Evolutionary conservation across 2,888 invertebrate genomes (phyloP), one percentile per base, ranked within the genome.

Genomic region (Chloromyia formosa): DNA sequence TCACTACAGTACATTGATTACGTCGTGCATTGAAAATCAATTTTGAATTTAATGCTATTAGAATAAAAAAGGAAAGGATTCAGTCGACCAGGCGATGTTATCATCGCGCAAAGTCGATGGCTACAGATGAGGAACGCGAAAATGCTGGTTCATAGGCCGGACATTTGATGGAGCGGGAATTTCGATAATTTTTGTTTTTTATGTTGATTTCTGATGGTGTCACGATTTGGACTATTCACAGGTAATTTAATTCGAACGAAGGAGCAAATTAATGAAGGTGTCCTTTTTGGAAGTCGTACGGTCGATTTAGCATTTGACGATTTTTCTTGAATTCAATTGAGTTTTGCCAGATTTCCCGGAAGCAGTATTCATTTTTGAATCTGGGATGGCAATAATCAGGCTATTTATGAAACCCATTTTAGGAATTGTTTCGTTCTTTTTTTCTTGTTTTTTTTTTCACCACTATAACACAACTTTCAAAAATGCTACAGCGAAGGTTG

Each of bases 1-100:
- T n/a, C 27, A 35, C 27, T 71, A 58, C 58, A 56, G 35, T 18
- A 22, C 56, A 71, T 71, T 71, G 71, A 71, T 71, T 71, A 40
- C 58, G 66, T 49, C 23, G 71, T 56, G 40, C 58, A 71, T 71
- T 58, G 71, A 71, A 58, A 71, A 71, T 71, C 71, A 71, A 71
- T 71, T 71, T 71, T 27, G 23, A 58, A 42, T 71, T 71, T 71
- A 66, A 66, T 66, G 45, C 66, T 49, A 66, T 66, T 66, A 66
- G 45, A 66, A 66, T 23, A 66, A 45, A 66, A 66, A 40, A 66
- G 45, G 66, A 66, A 61, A n/a, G 66, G 49, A 66, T 49, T 5
- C 20, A n/a, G 35, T 16, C 12, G 49, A 35, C n/a, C 18, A 18
- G 18, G 66, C 5, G 62, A 61, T 12, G 40, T 12, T 62, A 62